Base-by-base conservation (phyloP, 2,113 vertebrate species). In the Sialia sialis region DNA sequence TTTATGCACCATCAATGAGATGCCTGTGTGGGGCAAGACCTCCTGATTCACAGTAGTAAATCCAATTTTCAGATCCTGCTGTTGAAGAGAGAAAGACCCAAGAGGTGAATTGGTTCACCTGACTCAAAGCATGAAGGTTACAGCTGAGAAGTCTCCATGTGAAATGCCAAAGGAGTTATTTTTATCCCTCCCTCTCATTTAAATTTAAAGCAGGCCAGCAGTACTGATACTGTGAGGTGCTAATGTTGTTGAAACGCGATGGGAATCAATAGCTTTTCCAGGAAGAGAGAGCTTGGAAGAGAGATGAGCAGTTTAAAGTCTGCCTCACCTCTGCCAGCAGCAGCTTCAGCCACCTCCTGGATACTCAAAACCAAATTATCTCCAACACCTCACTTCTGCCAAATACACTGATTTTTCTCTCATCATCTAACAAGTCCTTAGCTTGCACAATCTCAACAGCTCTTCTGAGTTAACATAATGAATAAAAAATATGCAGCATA, bases 331-430 rank as follows among this genome's bases (percentile, higher is more conserved):
- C 75, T 69, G 69, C 69, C 81, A 92, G 81, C 36, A 83, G 78
- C 86, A 94, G 81, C 60, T 79, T 58, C 87, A 82, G 51, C 84
- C 87, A 91, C 69, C 87, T 89, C 74, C 58, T 76, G 81, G 87
- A 87, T 66, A 36, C 64, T 85, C 78, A 39, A 89, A 83, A 9
- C 55, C 89, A 91, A 83, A 91, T 85, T 58, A 83, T 74, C 74
- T 84, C 74, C 58, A 73, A 30, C 54, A 39, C 74, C 54, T 84
- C 69, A 19, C 67, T 73, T 41, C 46, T 75, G 89, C 93, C 94
- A 96, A 96, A 87, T 0, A 66, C 66, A 49, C 38, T 82, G 22
- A 66, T 84, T 96, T 76, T 89, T 56, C 81, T 76, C 54, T 73
- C 77, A 51, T 54, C 58, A 82, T 84, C 82, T 63, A 68, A 36